Evolutionary conservation across 2,888 invertebrate genomes (phyloP), one percentile per base, ranked within the genome.

Genomic region (Microplitis manilae): DNA sequence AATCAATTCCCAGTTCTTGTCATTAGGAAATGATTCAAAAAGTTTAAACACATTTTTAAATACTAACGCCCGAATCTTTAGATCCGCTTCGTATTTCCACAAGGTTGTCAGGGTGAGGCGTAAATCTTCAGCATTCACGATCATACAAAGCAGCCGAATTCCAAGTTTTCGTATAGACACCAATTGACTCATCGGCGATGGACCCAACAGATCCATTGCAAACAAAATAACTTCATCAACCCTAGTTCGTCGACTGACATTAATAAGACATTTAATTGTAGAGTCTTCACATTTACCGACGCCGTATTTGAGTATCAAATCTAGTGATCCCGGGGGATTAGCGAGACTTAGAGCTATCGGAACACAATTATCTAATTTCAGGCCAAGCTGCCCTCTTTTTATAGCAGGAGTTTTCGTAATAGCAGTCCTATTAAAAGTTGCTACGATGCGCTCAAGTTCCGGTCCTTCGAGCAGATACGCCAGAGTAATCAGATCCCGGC

Each of bases 141-240:
- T 79, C 8, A 82, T 75, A 38, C 77, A 82, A 15, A 86, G 76
- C 7, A 89, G 2, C 30, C 88, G 83, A 13, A 90, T 82, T 0
- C 85, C 87, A 17, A 87, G 86, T 76, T 89, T 90, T 9, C 80
- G 85, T 0, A 87, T 79, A 1, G 87, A 83, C 1, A 89, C 85
- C 0, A 84, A 84, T 62, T 83, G 75, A 0, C 0, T 4, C 1
- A 30, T 30, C 30, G 30, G 30, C 30, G 30, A 73, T 30, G 30
- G 4, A 0, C 76, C 77, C 0, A 81, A 20, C 5, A 89, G 75
- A 1, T 39, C 73, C 8, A 74, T 78, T 0, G 85, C 82, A 64
- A 87, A 87, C 0, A 78, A 7, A 0, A 84, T 17, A 0, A 85
- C 84, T 6, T 82, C 78, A 0, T 60, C 13, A 1, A 77, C 2